Conservation (phyloP, 2,113 vertebrate species). For the Clarias magur region DNA sequence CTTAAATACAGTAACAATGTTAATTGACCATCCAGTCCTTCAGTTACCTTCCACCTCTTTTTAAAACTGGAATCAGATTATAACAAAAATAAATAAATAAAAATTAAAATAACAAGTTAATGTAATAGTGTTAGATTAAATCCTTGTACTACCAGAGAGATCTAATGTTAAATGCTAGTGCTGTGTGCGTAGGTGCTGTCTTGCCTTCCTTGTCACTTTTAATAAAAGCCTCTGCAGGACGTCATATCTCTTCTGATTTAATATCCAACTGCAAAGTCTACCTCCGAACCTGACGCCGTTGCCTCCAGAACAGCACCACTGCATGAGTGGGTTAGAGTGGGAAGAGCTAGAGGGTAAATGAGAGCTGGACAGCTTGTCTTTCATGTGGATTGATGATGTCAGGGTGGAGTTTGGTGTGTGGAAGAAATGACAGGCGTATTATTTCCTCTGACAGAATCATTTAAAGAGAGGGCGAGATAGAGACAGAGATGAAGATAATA, state of each 20-base stretch:
- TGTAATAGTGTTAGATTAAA: not conserved
- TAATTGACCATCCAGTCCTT: too few relatives aligned
- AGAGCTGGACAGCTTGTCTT: slow-evolving; percentile 35
- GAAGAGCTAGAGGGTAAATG: not conserved
- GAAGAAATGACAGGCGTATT: slow-evolving; percentile 29
- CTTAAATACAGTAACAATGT: too few relatives aligned
- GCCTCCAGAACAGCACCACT: not conserved
- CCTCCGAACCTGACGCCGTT: not conserved
- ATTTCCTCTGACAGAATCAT: slow-evolving; percentile 39
- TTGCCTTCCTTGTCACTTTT: not conserved
- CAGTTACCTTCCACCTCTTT: too few relatives aligned
- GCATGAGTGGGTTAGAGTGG: not conserved
- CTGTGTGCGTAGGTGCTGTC: not conserved
- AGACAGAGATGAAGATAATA: not conserved
- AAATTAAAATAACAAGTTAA: not conserved
- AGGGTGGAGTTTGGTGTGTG: slow-evolving; percentile 4
- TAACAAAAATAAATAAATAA: not conserved
- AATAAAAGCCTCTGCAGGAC: not conserved
- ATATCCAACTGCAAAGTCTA: not conserved
- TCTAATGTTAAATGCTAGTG: not conserved
- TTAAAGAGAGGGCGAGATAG: not conserved
- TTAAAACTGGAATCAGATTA: too few relatives aligned
- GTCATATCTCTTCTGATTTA: slow-evolving; percentile 9
- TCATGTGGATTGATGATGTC: slow-evolving; percentile 35
- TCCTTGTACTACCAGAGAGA: not conserved